Conservation (phyloP, 2,113 vertebrate genomes). For the Vulpes lagopus region DNA sequence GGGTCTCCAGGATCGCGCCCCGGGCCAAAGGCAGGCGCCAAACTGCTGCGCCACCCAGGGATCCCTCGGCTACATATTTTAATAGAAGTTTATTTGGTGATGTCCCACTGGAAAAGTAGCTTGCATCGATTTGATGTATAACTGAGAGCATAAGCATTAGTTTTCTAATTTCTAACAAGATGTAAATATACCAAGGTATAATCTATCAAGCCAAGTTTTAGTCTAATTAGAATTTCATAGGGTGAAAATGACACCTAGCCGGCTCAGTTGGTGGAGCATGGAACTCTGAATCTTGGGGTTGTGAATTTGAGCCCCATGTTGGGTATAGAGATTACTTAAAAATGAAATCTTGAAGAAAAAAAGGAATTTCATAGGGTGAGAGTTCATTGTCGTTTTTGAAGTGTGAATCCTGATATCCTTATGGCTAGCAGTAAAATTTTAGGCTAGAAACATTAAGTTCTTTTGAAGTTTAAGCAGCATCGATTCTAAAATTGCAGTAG, state of each 20-base stretch:
- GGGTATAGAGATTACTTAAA: background rate
- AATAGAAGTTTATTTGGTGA: background rate
- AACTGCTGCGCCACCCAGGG: too few relatives aligned
- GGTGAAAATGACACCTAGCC: background rate
- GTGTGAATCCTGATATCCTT: background rate
- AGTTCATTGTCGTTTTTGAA: background rate
- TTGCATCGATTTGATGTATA: background rate
- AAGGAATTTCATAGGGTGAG: background rate
- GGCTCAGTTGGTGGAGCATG: background rate
- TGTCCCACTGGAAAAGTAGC: too few relatives aligned
- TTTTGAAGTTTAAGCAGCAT: background rate
- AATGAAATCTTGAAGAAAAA: background rate
- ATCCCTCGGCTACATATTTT: background rate
- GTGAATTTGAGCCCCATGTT: background rate
- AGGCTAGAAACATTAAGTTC: background rate
- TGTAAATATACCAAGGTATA: background rate
- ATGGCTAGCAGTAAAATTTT: background rate
- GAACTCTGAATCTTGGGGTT: background rate
- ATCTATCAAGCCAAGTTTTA: background rate
- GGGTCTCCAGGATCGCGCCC: too few relatives aligned
- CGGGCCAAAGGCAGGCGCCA: too few relatives aligned
- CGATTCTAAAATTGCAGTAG: background rate
- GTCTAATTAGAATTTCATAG: conserved; percentile 9
- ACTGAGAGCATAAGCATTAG: background rate
- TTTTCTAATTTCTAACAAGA: background rate